A percentile compares a stretch with the other conserved stretches of the same genome.
phyloP scores from a whole-genome alignment of 2,113 vertebrate species.

The Microcebus jonahi region DNA sequence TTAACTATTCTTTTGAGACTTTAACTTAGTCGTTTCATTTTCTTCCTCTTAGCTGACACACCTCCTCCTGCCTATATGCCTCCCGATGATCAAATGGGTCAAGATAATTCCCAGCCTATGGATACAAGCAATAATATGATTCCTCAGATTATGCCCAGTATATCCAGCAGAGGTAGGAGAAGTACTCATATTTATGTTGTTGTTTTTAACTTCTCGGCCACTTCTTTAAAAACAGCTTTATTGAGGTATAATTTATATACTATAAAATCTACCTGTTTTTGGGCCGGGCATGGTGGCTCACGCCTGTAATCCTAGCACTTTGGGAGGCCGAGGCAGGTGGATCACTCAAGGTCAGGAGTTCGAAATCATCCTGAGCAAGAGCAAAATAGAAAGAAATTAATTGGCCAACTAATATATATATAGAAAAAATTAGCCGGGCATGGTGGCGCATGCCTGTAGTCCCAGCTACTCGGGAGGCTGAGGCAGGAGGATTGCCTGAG shows the following conservation, averaged over 20 bases:
- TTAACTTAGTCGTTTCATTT: constrained; percentile 32
- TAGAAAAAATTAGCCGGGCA: too few species aligned
- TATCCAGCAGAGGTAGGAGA: constrained; percentile 92
- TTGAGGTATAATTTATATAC: background rate
- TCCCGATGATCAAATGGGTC: constrained; percentile 96
- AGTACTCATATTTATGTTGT: background rate
- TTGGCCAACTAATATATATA: too few species aligned
- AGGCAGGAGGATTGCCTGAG: too few species aligned
- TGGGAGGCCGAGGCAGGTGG: too few species aligned
- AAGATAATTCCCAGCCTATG: constrained; percentile 96
- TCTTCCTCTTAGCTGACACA: constrained; percentile 91
- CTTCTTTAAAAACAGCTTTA: background rate
- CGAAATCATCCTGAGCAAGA: too few species aligned
- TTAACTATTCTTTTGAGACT: background rate
- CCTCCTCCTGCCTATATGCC: constrained; percentile 99
- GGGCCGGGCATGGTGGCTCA: too few species aligned
- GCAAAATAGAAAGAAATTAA: too few species aligned
- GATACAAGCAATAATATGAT: constrained; percentile 94
- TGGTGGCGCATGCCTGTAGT: too few species aligned
- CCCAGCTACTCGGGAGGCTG: too few species aligned
- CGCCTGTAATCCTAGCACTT: too few species aligned
- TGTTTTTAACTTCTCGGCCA: background rate
- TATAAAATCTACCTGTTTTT: background rate
- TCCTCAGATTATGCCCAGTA: constrained; percentile 90
- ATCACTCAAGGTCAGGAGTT: too few species aligned